Base-by-base conservation (phyloP, 2,888 invertebrate species). In the Pseudococcus jackbeardsleyi region DNA sequence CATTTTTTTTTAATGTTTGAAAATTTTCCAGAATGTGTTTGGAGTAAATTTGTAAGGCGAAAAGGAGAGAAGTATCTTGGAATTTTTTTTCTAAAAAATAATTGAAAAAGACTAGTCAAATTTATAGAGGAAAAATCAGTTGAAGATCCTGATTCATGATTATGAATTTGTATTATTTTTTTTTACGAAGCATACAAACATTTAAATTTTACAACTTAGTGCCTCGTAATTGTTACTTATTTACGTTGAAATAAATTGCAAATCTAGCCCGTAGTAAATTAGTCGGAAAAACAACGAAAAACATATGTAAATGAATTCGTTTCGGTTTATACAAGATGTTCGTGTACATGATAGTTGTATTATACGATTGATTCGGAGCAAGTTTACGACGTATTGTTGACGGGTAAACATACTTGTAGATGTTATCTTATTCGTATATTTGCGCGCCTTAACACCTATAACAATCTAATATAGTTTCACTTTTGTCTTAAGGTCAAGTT, bases 271-370 rank as follows among this genome's bases (percentile, higher is more conserved):
- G 54, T 54, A 54, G 54, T 54, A 54, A 54, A 54, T 54, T 54
- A n/a, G 54, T 54, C n/a, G 54, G n/a, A n/a, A 54, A 54, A 54
- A 54, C 54, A 54, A 54, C 54, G n/a, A 54, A 54, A 54, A 54
- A 54, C 54, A 54, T 54, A 54, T 54, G 54, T 54, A 54, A 54
- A 54, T 54, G 54, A 54, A 54, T 54, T 54, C n/a, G 54, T 54
- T n/a, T 54, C 54, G 54, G 54, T 5, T n/a, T 54, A n/a, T 54
- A 54, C 54, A 54, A n/a, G n/a, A 54, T n/a, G 54, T 54, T 7
- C 6, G 15, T 54, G n/a, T n/a, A n/a, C 54, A 54, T 42, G 42
- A 42, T 42, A 42, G 42, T 54, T n/a, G 15, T n/a, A 54, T 54
- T 54, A 54, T 54, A 54, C 17, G 54, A 54, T 54, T 54, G 54